phyloP scores from a whole-genome alignment of 1,140 invertebrate species.

The Delia radicum region DNA sequence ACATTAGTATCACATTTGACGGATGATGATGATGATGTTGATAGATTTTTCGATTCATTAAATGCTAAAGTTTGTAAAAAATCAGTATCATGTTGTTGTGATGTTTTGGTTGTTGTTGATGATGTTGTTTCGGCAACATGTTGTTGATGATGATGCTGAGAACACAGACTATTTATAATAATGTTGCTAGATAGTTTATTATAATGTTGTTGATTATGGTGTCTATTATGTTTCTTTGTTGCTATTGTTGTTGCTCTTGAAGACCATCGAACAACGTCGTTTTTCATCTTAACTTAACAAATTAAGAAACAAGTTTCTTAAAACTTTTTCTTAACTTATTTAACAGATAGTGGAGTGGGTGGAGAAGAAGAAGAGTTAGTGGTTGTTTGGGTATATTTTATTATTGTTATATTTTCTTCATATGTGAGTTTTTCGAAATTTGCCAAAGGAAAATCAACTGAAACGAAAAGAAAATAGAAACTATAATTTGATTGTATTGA shows the following conservation, averaged over 20 bases:
- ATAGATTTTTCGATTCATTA: neutral
- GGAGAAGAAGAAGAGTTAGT: too few relatives aligned
- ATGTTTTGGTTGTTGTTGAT: too few relatives aligned
- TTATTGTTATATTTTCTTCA: too few relatives aligned
- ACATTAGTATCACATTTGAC: neutral
- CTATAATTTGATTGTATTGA: too few relatives aligned
- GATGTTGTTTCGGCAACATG: neutral
- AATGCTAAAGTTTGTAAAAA: conserved; percentile 22
- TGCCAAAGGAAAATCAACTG: too few relatives aligned
- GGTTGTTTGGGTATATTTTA: too few relatives aligned
- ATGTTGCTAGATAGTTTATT: neutral
- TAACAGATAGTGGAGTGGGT: too few relatives aligned
- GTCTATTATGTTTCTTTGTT: conserved; percentile 24
- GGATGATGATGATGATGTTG: too few relatives aligned
- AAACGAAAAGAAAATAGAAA: too few relatives aligned
- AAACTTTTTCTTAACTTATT: too few relatives aligned
- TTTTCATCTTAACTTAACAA: conserved; percentile 41
- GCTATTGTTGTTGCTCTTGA: conserved; percentile 37
- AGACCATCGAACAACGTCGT: conserved; percentile 55
- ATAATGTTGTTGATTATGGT: conserved; percentile 24
- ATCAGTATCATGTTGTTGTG: neutral
- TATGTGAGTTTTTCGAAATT: too few relatives aligned
- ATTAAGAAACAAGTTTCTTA: too few relatives aligned
- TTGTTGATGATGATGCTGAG: neutral
- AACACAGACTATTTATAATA: conserved; percentile 32